Evolutionary conservation across 2,113 vertebrate genomes (phyloP).

Genomic region (Hystrix brachyura): DNA sequence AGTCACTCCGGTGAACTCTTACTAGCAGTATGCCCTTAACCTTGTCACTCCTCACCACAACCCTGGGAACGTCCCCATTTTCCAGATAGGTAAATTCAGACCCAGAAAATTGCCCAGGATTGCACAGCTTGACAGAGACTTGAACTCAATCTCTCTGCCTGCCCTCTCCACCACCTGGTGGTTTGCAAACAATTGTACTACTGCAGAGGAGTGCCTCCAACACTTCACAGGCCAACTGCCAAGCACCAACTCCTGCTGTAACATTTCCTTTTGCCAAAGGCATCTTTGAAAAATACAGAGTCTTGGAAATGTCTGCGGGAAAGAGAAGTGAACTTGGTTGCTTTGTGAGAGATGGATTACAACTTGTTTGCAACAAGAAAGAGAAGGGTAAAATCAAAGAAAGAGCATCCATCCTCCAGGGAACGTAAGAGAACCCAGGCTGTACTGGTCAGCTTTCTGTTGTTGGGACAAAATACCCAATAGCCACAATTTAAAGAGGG

Average conservation of each 20-base stretch:
- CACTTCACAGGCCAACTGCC: not conserved
- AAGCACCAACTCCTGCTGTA: not conserved
- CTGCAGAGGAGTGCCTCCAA: not conserved
- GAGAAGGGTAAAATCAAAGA: not conserved
- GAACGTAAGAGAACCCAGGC: not conserved
- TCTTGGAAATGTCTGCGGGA: slow-evolving; percentile 38
- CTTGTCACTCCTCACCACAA: not conserved
- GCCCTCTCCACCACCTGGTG: not conserved
- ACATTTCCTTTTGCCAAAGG: slow-evolving; percentile 21
- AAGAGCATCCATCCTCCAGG: not conserved
- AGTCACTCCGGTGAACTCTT: not conserved
- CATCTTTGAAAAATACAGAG: slow-evolving; percentile 4
- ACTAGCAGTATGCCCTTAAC: not conserved
- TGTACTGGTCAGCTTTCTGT: too few relatives aligned
- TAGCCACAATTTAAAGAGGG: too few relatives aligned
- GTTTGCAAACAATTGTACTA: not conserved
- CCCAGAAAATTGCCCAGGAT: not conserved
- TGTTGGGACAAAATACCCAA: too few relatives aligned
- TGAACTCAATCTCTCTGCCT: not conserved
- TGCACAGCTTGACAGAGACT: not conserved
- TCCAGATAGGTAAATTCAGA: slow-evolving; percentile 45
- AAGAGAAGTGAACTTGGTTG: not conserved
- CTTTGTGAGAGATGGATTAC: not conserved
- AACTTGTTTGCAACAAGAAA: not conserved
- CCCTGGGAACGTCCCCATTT: slow-evolving; percentile 43